These are phyloP conservation scores for Nematopogon swammerdamellus DNA, from an alignment of 2,888 invertebrate genomes.

Conservation along the genomic window DNA sequence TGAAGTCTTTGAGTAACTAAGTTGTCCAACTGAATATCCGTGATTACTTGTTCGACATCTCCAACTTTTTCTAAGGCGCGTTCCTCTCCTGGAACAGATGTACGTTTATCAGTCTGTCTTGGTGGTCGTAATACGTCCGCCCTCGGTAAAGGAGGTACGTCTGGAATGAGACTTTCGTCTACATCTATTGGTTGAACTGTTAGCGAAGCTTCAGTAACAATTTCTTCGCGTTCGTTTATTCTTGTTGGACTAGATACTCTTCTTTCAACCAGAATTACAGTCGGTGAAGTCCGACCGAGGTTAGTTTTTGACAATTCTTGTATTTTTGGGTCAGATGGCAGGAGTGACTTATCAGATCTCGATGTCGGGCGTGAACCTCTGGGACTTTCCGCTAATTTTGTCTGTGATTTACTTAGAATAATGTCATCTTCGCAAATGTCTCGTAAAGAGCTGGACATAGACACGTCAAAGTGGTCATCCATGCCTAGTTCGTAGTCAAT, in stretches of 20 bases:
- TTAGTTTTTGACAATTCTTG: conserved; percentile 53
- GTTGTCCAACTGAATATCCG: conserved; percentile 42
- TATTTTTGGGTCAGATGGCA: conserved; percentile 53
- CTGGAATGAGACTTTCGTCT: conserved; percentile 40
- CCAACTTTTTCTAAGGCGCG: conserved; percentile 31
- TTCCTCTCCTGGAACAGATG: conserved; percentile 18
- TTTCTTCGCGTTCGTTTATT: conserved; percentile 57
- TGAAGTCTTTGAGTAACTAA: conserved; percentile 62
- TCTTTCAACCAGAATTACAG: conserved; percentile 59
- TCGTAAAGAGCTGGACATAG: conserved; percentile 43
- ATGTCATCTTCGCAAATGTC: conserved; percentile 54
- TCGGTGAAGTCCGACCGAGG: conserved; percentile 57
- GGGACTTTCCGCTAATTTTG: conserved; percentile 45
- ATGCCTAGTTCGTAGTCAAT: conserved; percentile 62
- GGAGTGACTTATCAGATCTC: conserved; percentile 53
- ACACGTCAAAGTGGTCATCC: conserved; percentile 42
- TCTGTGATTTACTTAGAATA: conserved; percentile 41
- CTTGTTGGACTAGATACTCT: conserved; percentile 59
- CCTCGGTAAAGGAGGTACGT: conserved; percentile 43
- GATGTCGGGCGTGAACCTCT: conserved; percentile 51
- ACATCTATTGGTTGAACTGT: conserved; percentile 64
- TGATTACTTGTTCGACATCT: conserved; percentile 27
- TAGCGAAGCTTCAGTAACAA: conserved; percentile 63
- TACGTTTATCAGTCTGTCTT: conserved; percentile 18
- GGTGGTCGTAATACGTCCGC: conserved; percentile 20